These are phyloP conservation scores for Nymphalis urticae DNA, from an alignment of 2,888 invertebrate genomes.

Conservation along the genomic window DNA sequence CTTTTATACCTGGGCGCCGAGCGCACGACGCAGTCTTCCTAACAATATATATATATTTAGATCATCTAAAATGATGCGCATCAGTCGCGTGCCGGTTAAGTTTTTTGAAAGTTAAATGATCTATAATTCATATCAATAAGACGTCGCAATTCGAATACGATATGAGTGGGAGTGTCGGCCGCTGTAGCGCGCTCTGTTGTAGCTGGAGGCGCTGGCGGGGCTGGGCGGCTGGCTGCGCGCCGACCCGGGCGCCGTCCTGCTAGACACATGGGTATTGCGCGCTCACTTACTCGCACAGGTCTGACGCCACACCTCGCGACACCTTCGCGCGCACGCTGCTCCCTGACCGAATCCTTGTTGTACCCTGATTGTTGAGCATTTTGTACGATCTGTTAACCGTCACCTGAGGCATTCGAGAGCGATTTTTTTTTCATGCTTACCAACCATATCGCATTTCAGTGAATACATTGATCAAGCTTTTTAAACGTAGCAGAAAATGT, in stretches of 20 bases:
- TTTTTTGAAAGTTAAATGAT: no score
- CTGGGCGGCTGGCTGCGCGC: constrained; percentile 79
- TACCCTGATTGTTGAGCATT: neutral
- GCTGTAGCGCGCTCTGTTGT: constrained; percentile 62
- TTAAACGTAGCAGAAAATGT: neutral
- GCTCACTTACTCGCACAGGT: constrained; percentile 82
- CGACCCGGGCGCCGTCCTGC: constrained; percentile 74
- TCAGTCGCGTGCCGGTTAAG: no score
- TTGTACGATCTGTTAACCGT: neutral
- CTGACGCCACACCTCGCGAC: constrained; percentile 57
- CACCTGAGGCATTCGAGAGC: no score
- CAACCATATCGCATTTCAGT: neutral
- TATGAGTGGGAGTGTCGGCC: neutral
- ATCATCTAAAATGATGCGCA: no score
- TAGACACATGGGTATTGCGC: constrained; percentile 82
- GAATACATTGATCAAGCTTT: neutral
- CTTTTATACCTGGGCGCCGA: no score
- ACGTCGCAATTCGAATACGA: neutral
- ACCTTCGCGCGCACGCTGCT: constrained; percentile 23
- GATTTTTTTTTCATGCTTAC: neutral
- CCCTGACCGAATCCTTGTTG: constrained; percentile 2
- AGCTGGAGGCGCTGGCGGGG: constrained; percentile 81
- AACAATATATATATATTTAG: no score
- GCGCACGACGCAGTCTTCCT: no score
- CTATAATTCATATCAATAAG: no score